Base-by-base conservation (phyloP, 2,113 vertebrate genomes). In the Ancistrus triradiatus region DNA sequence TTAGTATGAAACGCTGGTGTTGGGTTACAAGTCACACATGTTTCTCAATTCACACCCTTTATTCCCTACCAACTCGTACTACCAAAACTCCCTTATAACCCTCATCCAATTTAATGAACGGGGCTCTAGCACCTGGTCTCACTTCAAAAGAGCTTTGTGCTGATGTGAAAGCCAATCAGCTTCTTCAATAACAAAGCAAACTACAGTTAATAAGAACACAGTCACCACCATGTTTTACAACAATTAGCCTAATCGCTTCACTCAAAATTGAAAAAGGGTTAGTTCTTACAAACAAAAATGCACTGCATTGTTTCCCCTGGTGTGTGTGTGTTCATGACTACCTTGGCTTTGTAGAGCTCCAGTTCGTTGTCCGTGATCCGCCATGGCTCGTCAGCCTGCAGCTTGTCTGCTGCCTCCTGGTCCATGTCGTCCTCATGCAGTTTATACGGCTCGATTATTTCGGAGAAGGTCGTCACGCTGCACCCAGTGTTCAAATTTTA, bases 371-470 rank as follows among this genome's bases (percentile, higher is more conserved):
- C 95, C 8, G 95, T 97, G 83, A 98, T 95, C 75, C 91, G 87
- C 95, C 95, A 98, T 0, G 95, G 95, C 31, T 98, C 94, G n/a
- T 93, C 93, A 47, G 93, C 90, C 80, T 97, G 97, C 88, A 96
- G 89, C 84, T 88, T 91, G 75, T 98, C 95, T 3, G 93, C 92
- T 57, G 89, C 85, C 17, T 98, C 95, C 78, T 95, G 93, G 37
- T 98, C 95, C 89, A 95, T 94, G 80, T 98, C 95, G 58, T 98
- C 94, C 72, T 98, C 95, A 60, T 92, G 94, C 78, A 98, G 90
- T 72, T 91, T 87, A 73, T 94, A 97, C 0, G 92, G 92, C 80
- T 98, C 95, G 59, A 98, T 90, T 91, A 97, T 84, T 79, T 97
- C 90, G 78, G 96, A 92, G 74, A 98, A 98, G 70, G 90, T 90